phyloP scores from a whole-genome alignment of 1,140 invertebrate species.

The Metaphire vulgaris region DNA sequence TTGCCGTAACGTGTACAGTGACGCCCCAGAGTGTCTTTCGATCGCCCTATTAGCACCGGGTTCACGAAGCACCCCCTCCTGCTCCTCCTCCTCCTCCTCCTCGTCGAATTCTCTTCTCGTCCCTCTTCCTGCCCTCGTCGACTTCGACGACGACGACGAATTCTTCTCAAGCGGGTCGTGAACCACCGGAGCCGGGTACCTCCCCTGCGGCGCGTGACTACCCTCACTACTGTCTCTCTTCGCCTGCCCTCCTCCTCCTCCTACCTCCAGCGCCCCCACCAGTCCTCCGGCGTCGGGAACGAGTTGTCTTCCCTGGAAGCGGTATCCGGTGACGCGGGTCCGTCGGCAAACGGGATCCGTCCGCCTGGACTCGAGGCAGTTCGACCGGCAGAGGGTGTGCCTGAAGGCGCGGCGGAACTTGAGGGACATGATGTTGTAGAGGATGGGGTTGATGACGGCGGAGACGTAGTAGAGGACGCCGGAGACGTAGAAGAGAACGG shows the following conservation, averaged over 20 bases:
- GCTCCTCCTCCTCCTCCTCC: background rate
- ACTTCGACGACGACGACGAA: background rate
- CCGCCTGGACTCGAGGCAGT: background rate
- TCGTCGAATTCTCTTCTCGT: background rate
- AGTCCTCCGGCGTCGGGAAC: background rate
- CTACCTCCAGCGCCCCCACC: background rate
- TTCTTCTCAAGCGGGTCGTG: background rate
- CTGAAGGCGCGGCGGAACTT: slow-evolving; percentile 74
- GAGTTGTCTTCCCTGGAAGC: background rate
- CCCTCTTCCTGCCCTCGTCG: background rate
- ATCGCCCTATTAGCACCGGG: background rate
- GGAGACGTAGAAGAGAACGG: slow-evolving; percentile 32
- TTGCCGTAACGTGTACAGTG: background rate
- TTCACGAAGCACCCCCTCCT: background rate
- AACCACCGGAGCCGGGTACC: background rate
- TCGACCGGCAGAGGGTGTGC: slow-evolving; percentile 37
- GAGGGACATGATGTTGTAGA: slow-evolving; percentile 85
- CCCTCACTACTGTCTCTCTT: background rate
- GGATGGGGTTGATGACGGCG: slow-evolving; percentile 79
- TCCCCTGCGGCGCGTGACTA: background rate
- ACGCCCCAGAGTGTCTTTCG: background rate
- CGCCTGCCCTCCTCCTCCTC: too few relatives aligned
- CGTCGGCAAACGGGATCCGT: background rate
- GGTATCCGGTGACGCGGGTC: background rate
- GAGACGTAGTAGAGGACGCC: slow-evolving; percentile 74